Evolutionary conservation across 2,888 invertebrate species (phyloP), one percentile per base, ranked within the genome.

Genomic region (Neocrepidodera transversa): DNA sequence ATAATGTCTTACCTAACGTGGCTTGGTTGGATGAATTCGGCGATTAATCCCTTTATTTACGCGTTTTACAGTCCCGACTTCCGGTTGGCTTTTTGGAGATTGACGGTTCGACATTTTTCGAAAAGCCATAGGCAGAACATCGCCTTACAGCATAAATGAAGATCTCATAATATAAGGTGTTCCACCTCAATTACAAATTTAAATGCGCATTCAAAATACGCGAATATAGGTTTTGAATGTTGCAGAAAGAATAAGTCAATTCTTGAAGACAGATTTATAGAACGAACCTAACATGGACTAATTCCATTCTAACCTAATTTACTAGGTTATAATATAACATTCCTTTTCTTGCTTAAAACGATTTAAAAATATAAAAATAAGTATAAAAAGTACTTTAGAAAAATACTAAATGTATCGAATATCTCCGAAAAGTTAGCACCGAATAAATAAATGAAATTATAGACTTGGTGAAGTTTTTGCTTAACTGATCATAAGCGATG

Each of bases 21-120:
- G 93, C 81, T 94, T 35, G 94, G 93, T 0, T 94, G 93, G 92
- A 89, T 92, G 71, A 94, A 93, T 76, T 92, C 92, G 0, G 92
- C 92, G 2, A 92, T 94, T 64, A 94, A 94, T 80, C 93, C 93
- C 0, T 93, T 93, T 53, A 94, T 94, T 71, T 94, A 93, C 74
- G 93, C 93, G 14, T 93, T 93, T 74, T 93, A 93, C 79, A 93
- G 92, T 62, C 90, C 90, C 0, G 93, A 93, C 76, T 93, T 93
- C 76, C 85, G 93, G 72, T 84, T 91, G 67, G 93, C 93, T 0
- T 93, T 93, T 74, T 93, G 92, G 92, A 83, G 92, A 63, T 80
- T 93, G 28, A 93, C 93, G 0, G 85, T 89, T 52, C 86, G 83
- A 62, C 87, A 87, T 73, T 89, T 87, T 76, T 83, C 84, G 64